Evolutionary conservation across 1,140 invertebrate species (phyloP).

Genomic region (Diabrotica virgifera): DNA sequence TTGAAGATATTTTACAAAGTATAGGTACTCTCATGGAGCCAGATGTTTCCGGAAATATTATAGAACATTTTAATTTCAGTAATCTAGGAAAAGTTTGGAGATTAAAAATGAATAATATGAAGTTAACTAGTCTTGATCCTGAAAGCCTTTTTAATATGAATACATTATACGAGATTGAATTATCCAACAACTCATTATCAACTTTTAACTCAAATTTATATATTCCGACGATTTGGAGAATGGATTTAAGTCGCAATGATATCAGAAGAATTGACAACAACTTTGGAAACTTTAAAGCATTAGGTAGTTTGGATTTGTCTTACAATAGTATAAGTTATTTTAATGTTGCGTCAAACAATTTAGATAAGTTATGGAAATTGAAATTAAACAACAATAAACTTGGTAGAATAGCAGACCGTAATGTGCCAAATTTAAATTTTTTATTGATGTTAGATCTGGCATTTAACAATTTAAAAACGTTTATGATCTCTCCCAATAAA

Average conservation of each 20-base stretch:
- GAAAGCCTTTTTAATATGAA: neutral
- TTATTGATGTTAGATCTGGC: neutral
- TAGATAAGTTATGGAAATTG: neutral
- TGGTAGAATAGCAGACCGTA: neutral
- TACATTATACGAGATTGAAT: conserved; percentile 3
- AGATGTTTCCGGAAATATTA: conserved; percentile 3
- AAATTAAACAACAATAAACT: conserved; percentile 9
- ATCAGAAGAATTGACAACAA: conserved; percentile 3
- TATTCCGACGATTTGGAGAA: conserved; percentile 1
- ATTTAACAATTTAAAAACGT: conserved; percentile 1
- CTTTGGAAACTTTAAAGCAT: conserved; percentile 6
- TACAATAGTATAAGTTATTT: conserved; percentile 5
- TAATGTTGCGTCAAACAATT: neutral
- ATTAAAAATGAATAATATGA: conserved; percentile 2
- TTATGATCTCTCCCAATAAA: neutral
- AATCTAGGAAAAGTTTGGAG: conserved; percentile 1
- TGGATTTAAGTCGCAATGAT: conserved; percentile 4
- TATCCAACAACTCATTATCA: conserved; percentile 5
- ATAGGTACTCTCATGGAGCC: neutral
- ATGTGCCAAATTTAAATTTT: neutral
- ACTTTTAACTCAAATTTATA: neutral
- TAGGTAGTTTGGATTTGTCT: conserved; percentile 7
- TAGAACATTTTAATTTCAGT: neutral
- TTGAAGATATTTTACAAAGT: neutral
- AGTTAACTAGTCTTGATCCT: neutral